These are phyloP conservation scores for Mya arenaria DNA, from an alignment of 1,140 invertebrate genomes.

Conservation along the genomic window DNA sequence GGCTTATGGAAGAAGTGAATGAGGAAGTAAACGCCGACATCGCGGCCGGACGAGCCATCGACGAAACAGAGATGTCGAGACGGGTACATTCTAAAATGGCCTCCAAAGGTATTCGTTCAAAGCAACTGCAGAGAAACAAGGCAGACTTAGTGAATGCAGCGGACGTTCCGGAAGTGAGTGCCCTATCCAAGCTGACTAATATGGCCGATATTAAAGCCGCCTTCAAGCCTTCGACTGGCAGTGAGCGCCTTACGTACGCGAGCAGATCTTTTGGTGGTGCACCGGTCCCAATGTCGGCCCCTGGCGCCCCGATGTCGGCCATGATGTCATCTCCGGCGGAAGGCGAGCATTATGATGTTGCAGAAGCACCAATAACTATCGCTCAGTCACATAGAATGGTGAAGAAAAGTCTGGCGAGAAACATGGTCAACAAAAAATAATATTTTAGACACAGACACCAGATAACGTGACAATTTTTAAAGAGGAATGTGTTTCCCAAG, in stretches of 20 bases:
- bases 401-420: not conserved
- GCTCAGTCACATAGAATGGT: not conserved
- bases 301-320: not conserved
- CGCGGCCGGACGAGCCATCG: slow-evolving; percentile 32
- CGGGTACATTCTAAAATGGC: slow-evolving; percentile 54
- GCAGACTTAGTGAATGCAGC: not conserved
- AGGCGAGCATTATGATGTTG: not conserved
- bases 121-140: slow-evolving; percentile 60
- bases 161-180: slow-evolving; percentile 42
- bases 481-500: too few relatives aligned
- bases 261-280: too few relatives aligned
- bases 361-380: not conserved
- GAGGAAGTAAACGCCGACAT: slow-evolving; percentile 63
- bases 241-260: too few relatives aligned
- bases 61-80: slow-evolving; percentile 55
- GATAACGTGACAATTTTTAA: too few relatives aligned
- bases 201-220: not conserved
- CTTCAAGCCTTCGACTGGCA: not conserved
- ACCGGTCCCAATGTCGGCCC: not conserved
- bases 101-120: slow-evolving; percentile 55
- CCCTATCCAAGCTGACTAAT: slow-evolving; percentile 47
- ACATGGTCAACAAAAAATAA: not conserved
- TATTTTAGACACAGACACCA: not conserved
- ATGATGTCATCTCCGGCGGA: not conserved
- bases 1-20: slow-evolving; percentile 72